These are phyloP conservation scores for Odontocolon sp. DNA, from an alignment of 2,888 invertebrate genomes.

Conservation along the genomic window DNA sequence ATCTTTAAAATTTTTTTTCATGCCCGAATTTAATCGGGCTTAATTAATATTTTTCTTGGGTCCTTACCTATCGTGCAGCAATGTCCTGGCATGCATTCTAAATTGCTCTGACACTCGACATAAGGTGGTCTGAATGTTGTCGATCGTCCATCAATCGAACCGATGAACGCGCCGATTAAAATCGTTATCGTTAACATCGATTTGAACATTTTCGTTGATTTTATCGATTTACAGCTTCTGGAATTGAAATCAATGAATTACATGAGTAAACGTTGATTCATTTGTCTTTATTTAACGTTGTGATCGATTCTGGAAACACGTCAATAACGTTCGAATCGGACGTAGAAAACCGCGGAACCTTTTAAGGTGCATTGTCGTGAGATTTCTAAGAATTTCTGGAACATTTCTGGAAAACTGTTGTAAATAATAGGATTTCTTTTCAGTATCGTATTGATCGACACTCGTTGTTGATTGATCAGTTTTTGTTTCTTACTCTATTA, in stretches of 20 bases:
- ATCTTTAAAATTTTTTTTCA: neutral
- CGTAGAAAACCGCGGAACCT: neutral
- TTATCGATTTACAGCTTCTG: neutral
- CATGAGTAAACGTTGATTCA: neutral
- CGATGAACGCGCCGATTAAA: conserved; percentile 39
- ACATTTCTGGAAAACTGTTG: no score
- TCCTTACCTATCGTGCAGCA: conserved; percentile 71
- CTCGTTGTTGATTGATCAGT: no score
- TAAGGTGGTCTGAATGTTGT: conserved; percentile 49
- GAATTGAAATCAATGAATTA: neutral
- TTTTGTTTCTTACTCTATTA: no score
- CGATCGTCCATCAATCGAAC: conserved; percentile 39
- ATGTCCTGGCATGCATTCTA: conserved; percentile 65
- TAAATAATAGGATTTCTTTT: no score
- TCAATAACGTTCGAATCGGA: neutral
- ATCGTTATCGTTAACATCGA: conserved; percentile 22
- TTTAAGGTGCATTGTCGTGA: no score
- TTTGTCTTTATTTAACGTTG: neutral
- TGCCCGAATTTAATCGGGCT: neutral
- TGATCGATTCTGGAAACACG: neutral
- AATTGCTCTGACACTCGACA: conserved; percentile 64
- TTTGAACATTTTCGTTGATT: conserved; percentile 32
- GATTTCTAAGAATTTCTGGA: no score
- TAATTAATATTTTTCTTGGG: neutral
- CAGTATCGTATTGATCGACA: no score